A percentile compares a stretch with the other conserved stretches of the same genome.
phyloP scores from a whole-genome alignment of 2,888 invertebrate species.

The Luperina nickerlii region DNA sequence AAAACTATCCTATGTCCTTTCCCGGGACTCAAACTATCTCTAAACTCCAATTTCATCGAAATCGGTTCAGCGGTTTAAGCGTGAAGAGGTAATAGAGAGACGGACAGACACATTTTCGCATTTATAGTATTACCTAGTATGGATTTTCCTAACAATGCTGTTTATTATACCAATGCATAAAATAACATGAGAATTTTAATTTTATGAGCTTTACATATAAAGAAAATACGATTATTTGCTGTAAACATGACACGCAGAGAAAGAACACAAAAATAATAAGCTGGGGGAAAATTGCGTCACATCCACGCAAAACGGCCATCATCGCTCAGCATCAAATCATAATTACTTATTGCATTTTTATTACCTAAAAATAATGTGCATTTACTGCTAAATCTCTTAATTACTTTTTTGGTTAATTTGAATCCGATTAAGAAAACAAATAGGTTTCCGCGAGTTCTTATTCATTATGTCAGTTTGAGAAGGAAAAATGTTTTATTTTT shows the following conservation, averaged over 20 bases:
- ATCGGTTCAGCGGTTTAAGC: no score
- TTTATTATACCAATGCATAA: not conserved
- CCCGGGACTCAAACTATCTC: no score
- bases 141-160: not conserved
- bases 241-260: not conserved
- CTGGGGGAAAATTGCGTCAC: not conserved
- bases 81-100: no score
- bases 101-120: no score
- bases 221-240: not conserved
- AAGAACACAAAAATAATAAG: not conserved
- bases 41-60: no score
- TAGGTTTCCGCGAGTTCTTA: not conserved
- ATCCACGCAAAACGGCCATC: not conserved
- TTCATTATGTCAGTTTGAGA: constrained; percentile 21
- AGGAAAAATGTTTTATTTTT: constrained; percentile 44
- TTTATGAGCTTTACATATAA: not conserved
- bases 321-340: not conserved
- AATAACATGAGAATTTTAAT: not conserved
- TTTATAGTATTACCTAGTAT: no score
- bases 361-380: not conserved
- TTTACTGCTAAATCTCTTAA: constrained; percentile 13
- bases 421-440: constrained; percentile 6
- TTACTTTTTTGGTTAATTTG: constrained; percentile 15
- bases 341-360: constrained; percentile 26
- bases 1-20: no score